Conservation (phyloP, 1,140 invertebrate genomes). For the Drosophila baimaii region DNA sequence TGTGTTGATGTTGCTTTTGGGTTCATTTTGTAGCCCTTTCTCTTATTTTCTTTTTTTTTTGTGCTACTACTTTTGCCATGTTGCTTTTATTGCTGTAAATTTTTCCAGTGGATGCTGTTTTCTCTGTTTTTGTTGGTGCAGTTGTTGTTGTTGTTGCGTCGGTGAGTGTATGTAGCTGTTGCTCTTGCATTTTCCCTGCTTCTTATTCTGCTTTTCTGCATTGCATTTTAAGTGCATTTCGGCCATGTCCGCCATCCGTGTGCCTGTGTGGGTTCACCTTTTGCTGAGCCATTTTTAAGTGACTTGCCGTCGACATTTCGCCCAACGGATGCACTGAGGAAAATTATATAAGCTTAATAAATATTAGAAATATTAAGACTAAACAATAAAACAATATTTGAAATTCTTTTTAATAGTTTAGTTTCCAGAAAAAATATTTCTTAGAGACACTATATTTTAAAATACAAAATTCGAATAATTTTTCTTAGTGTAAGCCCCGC, state of each 20-base stretch:
- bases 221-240: slow-evolving; percentile 77
- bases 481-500: neutral
- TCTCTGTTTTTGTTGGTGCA: neutral
- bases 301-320: slow-evolving; percentile 73
- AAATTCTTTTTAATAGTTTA: neutral
- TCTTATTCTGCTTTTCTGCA: slow-evolving; percentile 37
- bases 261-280: slow-evolving; percentile 46
- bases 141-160: slow-evolving; percentile 7
- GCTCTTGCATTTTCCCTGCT: slow-evolving; percentile 15
- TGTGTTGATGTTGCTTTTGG: neutral
- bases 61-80: slow-evolving; percentile 14
- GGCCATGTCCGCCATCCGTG: slow-evolving; percentile 43
- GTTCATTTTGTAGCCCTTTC: neutral
- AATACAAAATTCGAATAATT: too few species aligned
- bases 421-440: too few species aligned
- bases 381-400: neutral
- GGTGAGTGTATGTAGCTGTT: slow-evolving; percentile 9
- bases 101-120: slow-evolving; percentile 30
- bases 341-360: neutral
- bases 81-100: slow-evolving; percentile 18
- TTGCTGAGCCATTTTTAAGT: slow-evolving; percentile 75
- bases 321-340: slow-evolving; percentile 16
- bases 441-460: neutral
- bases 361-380: too few species aligned
- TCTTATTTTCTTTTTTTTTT: slow-evolving; percentile 25